phyloP scores from a whole-genome alignment of 2,113 vertebrate species.

The Lycaon pictus region DNA sequence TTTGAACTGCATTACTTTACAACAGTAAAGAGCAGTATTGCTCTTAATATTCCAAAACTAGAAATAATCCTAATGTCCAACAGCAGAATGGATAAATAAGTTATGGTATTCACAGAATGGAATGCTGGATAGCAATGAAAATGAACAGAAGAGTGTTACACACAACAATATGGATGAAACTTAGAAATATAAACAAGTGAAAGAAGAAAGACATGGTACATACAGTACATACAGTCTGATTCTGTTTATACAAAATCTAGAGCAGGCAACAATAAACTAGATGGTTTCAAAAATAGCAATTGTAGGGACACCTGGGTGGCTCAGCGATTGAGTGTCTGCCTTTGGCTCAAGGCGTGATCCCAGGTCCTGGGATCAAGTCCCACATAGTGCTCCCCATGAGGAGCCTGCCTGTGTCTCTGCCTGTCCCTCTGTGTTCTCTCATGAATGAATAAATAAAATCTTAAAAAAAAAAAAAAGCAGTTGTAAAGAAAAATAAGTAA shows the following conservation, averaged over 20 bases:
- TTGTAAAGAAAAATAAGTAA: background rate
- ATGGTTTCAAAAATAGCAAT: background rate
- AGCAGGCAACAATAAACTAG: background rate
- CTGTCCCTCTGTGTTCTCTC: too few relatives aligned
- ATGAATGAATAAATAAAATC: too few relatives aligned
- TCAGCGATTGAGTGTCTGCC: too few relatives aligned
- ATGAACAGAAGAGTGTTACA: background rate
- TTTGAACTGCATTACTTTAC: background rate
- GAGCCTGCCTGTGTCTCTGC: too few relatives aligned
- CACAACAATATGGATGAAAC: background rate
- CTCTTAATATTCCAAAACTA: background rate
- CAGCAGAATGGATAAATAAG: background rate
- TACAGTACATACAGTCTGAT: background rate
- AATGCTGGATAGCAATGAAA: background rate
- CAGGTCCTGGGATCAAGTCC: too few relatives aligned
- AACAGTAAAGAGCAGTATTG: background rate
- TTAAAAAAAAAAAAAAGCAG: background rate
- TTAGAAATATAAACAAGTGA: background rate
- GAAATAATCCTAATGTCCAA: background rate
- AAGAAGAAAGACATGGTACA: background rate
- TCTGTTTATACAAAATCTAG: background rate
- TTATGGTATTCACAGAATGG: background rate
- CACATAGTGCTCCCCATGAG: too few relatives aligned
- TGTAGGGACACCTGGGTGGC: background rate
- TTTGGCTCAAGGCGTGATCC: too few relatives aligned